These are phyloP conservation scores for Prenolepis imparis DNA, from an alignment of 2,888 invertebrate genomes.

Conservation along the genomic window DNA sequence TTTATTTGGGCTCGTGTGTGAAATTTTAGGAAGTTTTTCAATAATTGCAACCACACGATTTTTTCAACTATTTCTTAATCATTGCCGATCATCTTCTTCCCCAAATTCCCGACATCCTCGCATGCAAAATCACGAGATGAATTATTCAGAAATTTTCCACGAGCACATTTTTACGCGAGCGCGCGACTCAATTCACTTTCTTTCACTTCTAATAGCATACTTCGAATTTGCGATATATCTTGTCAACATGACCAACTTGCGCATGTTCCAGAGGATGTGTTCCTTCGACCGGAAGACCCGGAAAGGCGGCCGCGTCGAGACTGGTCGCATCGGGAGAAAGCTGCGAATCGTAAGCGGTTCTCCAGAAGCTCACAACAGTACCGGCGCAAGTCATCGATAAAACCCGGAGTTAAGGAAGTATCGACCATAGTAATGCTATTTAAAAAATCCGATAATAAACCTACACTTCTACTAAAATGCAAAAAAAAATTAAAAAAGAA, in stretches of 20 bases:
- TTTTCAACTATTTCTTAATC: neutral
- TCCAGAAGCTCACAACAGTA: conserved; percentile 54
- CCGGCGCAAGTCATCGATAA: conserved; percentile 32
- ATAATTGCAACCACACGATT: neutral
- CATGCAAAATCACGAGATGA: neutral
- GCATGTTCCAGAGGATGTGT: conserved; percentile 11
- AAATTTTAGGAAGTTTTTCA: neutral
- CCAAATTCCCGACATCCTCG: conserved; percentile 20
- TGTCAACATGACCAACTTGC: neutral
- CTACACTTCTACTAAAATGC: neutral
- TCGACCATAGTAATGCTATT: neutral
- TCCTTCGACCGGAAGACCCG: conserved; percentile 45
- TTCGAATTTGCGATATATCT: neutral
- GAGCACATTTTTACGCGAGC: neutral
- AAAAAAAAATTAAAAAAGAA: neutral
- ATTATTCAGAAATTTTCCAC: neutral
- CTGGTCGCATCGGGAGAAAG: conserved; percentile 79
- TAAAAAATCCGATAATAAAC: neutral
- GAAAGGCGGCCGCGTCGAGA: conserved; percentile 77
- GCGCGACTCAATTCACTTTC: neutral
- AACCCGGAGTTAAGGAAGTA: neutral
- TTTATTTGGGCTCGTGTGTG: neutral
- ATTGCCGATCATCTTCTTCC: neutral
- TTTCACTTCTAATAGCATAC: neutral
- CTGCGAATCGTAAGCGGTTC: conserved; percentile 72